These are phyloP conservation scores for Ochotona princeps DNA, from an alignment of 2,113 vertebrate species.

Conservation along the genomic window DNA sequence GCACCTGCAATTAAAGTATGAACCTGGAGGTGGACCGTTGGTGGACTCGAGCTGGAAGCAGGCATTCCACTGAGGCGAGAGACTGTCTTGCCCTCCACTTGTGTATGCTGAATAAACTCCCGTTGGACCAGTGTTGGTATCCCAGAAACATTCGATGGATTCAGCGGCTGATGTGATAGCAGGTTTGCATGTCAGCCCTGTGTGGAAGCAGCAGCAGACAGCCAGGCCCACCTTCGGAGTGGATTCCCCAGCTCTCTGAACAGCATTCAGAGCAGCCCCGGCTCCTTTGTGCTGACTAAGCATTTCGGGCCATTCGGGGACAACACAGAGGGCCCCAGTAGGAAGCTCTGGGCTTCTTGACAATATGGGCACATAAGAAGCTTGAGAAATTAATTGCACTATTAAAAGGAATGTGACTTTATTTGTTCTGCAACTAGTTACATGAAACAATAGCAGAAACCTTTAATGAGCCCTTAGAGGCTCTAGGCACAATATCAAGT, in stretches of 20 bases:
- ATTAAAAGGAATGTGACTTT: slow-evolving; percentile 58
- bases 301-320: neutral
- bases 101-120: neutral
- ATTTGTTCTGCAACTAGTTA: slow-evolving; percentile 66
- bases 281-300: neutral
- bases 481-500: slow-evolving; percentile 23
- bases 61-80: neutral
- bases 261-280: neutral
- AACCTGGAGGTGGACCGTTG: neutral
- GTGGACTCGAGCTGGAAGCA: neutral
- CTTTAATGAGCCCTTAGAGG: slow-evolving; percentile 56
- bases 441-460: slow-evolving; percentile 42
- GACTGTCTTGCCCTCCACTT: neutral
- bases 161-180: no score
- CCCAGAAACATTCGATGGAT: neutral
- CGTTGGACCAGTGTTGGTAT: no score
- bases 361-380: slow-evolving; percentile 7
- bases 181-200: neutral
- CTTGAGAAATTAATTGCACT: slow-evolving; percentile 56
- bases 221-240: neutral
- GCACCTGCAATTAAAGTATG: neutral
- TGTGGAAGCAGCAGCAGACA: neutral
- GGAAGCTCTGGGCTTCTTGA: slow-evolving; percentile 10
- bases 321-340: neutral
- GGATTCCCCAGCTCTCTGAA: neutral